Evolutionary conservation across 2,113 vertebrate species (phyloP).

Genomic region (Talpa occidentalis): DNA sequence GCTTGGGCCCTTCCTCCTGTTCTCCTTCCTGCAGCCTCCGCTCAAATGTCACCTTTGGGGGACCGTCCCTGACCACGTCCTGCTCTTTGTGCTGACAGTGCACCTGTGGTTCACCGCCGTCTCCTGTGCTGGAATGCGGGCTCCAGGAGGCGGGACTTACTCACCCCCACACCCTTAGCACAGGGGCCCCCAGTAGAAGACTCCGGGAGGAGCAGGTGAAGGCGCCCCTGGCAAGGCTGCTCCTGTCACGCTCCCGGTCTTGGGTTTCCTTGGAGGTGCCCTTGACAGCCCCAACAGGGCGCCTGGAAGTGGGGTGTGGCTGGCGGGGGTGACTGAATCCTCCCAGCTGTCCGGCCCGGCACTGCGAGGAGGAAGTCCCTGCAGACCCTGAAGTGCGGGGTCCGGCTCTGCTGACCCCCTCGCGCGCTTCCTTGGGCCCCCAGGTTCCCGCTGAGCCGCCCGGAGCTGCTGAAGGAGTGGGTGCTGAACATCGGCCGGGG

Average conservation of each 20-base stretch:
- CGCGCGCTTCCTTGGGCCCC: fast-evolving
- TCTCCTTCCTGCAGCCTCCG: neutral
- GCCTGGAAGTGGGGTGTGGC: neutral
- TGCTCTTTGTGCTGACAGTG: fast-evolving
- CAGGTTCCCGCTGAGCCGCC: constrained; percentile 85
- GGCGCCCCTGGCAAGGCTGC: neutral
- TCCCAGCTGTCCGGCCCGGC: neutral
- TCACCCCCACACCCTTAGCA: neutral
- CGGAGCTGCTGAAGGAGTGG: constrained; percentile 82
- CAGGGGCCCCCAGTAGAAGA: too few relatives aligned
- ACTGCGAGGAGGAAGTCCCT: too few relatives aligned
- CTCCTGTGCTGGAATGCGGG: neutral
- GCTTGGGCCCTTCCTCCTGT: neutral
- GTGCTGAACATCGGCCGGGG: constrained; percentile 84
- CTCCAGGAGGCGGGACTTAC: neutral
- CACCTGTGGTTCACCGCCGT: too few relatives aligned
- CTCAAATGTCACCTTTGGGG: neutral
- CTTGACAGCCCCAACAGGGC: neutral
- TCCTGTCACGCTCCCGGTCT: neutral
- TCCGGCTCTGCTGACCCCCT: fast-evolving
- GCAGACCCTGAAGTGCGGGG: fast-evolving
- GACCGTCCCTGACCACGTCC: neutral
- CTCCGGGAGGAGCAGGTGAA: neutral
- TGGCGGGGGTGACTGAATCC: neutral
- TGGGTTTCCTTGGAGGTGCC: neutral